phyloP scores from a whole-genome alignment of 2,797 vertebrate genomes.

The Sciurus vulgaris region DNA sequence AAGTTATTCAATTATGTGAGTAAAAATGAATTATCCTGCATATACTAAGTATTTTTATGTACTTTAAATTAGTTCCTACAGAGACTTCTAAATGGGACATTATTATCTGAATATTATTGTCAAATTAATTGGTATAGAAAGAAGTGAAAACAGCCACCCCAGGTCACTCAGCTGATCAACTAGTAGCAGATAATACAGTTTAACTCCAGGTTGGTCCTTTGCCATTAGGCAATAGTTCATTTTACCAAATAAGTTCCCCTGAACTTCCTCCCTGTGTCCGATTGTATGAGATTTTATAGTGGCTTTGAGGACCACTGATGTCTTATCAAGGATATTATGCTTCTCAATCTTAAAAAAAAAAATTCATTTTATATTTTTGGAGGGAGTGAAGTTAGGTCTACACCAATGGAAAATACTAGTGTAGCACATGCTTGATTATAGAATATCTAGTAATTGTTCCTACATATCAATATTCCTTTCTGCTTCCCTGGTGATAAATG shows the following conservation, averaged over 20 bases:
- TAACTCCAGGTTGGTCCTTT: accelerated
- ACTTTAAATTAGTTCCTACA: not conserved
- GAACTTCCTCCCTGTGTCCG: not conserved
- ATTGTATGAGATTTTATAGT: not conserved
- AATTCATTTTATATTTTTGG: not conserved
- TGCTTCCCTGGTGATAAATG: not conserved
- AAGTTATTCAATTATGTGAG: not conserved
- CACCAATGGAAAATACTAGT: not conserved
- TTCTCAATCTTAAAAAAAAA: not conserved
- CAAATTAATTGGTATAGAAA: not conserved
- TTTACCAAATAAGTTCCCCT: not conserved
- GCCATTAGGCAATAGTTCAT: accelerated
- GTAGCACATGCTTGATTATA: not conserved
- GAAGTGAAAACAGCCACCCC: not conserved
- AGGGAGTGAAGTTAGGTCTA: not conserved
- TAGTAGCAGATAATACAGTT: not conserved
- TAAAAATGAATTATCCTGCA: not conserved
- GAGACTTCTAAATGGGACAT: not conserved
- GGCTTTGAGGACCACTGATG: not conserved
- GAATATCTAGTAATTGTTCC: not conserved
- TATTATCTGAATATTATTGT: not conserved
- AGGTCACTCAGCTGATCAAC: not conserved
- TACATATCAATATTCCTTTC: not conserved
- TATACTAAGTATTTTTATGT: not conserved
- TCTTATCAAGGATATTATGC: not conserved